Conservation (phyloP, 2,888 invertebrate genomes). For the Lithophane leautieri region DNA sequence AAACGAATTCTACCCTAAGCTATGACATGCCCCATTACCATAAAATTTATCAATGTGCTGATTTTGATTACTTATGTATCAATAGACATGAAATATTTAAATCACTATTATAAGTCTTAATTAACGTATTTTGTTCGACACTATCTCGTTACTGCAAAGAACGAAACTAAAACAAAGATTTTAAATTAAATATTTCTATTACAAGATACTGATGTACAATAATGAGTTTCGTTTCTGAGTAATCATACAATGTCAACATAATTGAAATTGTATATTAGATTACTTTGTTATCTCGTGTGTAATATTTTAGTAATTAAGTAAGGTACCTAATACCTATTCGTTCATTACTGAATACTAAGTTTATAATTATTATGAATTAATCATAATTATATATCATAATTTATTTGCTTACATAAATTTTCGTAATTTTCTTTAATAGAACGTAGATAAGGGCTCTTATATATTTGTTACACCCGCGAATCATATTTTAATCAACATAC, state of each 20-base stretch:
- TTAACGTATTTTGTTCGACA: slow-evolving; percentile 5
- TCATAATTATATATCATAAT: background rate
- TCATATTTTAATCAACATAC: no score
- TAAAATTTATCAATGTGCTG: background rate
- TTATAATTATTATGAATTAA: background rate
- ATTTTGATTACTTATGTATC: background rate
- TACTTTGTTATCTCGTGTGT: slow-evolving; percentile 22
- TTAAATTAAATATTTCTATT: slow-evolving; percentile 22
- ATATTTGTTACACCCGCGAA: no score
- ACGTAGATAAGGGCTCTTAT: background rate
- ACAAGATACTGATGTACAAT: slow-evolving; percentile 9
- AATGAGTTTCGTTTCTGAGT: slow-evolving; percentile 29
- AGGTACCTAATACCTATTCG: background rate
- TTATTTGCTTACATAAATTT: background rate
- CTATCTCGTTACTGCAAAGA: slow-evolving; percentile 1
- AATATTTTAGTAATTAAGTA: slow-evolving; percentile 14
- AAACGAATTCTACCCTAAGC: background rate
- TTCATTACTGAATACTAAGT: background rate
- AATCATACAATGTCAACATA: slow-evolving; percentile 16
- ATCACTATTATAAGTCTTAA: slow-evolving; percentile 19
- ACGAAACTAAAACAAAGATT: slow-evolving; percentile 14
- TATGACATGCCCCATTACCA: background rate
- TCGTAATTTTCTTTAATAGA: background rate
- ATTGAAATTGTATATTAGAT: slow-evolving; percentile 29
- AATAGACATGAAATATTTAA: background rate